Conservation (phyloP, 2,113 vertebrate genomes). For the Ivindomyrus marchei region DNA sequence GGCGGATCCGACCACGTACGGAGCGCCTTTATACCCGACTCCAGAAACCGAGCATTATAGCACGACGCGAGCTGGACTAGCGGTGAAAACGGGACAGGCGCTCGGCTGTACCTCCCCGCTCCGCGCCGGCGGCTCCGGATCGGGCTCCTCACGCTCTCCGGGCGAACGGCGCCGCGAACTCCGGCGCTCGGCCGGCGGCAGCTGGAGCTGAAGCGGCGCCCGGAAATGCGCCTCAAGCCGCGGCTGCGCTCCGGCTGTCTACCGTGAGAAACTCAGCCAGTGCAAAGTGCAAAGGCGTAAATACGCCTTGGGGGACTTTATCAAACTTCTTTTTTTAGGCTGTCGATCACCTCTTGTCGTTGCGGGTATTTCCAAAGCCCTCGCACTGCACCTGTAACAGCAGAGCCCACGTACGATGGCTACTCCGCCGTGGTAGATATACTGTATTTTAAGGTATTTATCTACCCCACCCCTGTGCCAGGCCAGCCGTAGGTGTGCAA, state of each 20-base stretch:
- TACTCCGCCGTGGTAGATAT: neutral
- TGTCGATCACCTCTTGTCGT: neutral
- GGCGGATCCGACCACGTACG: neutral
- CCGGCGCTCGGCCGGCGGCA: neutral
- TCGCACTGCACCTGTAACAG: neutral
- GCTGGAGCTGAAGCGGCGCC: neutral
- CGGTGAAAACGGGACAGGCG: neutral
- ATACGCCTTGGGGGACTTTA: neutral
- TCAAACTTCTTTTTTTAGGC: neutral
- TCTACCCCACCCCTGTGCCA: neutral
- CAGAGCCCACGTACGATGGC: neutral
- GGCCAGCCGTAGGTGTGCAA: neutral
- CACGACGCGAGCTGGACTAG: neutral
- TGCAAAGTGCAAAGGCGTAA: neutral
- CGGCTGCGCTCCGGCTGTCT: neutral
- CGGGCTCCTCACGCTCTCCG: neutral
- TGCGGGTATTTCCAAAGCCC: neutral
- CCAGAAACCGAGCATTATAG: neutral
- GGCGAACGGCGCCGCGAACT: neutral
- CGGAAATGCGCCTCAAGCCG: neutral
- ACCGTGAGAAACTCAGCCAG: neutral
- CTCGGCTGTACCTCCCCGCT: neutral
- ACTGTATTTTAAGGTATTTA: neutral
- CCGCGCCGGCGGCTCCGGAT: neutral
- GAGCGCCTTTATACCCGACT: neutral